Conservation (phyloP, 2,888 invertebrate species). For the Diaprepes abbreviatus region DNA sequence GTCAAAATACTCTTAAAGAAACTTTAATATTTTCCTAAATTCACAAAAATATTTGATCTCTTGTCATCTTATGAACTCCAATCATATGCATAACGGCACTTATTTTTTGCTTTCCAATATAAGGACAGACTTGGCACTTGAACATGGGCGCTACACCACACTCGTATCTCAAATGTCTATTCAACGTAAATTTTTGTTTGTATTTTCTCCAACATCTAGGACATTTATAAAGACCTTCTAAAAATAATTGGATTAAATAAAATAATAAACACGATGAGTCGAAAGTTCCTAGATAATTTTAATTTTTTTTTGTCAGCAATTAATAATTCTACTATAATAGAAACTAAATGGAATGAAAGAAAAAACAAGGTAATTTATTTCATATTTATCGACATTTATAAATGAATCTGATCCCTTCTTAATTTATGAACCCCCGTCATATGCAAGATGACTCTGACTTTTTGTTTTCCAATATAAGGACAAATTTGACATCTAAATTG, state of each 20-base stretch:
- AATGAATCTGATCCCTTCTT: neutral
- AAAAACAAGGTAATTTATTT: no score
- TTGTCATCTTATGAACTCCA: conserved; percentile 23
- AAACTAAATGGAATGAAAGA: no score
- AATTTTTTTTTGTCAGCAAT: no score
- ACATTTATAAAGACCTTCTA: conserved; percentile 11
- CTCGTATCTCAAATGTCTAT: conserved; percentile 63
- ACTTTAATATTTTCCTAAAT: neutral
- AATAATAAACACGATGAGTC: no score
- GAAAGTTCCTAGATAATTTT: no score
- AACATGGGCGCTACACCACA: conserved; percentile 71
- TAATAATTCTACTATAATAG: no score
- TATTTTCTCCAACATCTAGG: conserved; percentile 25
- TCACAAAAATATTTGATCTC: conserved; percentile 32
- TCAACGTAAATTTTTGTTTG: conserved; percentile 33
- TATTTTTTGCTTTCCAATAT: conserved; percentile 49
- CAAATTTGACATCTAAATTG: conserved; percentile 56
- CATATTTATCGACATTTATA: neutral
- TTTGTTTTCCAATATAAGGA: conserved; percentile 61
- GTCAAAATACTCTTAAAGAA: no score
- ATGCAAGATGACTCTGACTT: conserved; percentile 36
- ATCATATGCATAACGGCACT: conserved; percentile 44
- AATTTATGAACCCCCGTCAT: conserved; percentile 23
- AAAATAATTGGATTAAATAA: neutral
- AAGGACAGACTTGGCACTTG: conserved; percentile 50